Percentiles rank a stretch among this genome's conserved stretches.
phyloP scores from a whole-genome alignment of 2,888 invertebrate species.

The Coelogynopora nodosa region DNA sequence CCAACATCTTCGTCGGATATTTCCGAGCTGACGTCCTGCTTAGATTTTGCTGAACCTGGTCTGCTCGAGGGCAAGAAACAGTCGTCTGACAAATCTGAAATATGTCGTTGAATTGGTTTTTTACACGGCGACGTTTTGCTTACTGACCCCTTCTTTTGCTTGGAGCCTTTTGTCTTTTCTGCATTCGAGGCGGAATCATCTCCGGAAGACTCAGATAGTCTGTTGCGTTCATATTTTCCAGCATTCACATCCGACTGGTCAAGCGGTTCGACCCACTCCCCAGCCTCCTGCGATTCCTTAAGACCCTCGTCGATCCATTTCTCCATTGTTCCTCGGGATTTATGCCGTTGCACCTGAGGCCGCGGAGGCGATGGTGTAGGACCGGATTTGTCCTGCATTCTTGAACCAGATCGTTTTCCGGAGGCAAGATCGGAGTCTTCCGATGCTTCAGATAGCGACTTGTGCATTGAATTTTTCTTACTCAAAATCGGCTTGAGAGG shows the following conservation, averaged over 20 bases:
- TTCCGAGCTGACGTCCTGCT: neutral
- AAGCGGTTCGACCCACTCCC: neutral
- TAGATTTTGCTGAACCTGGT: neutral
- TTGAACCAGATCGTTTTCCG: neutral
- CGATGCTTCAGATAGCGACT: neutral
- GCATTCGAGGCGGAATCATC: neutral
- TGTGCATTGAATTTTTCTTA: neutral
- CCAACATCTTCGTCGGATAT: neutral
- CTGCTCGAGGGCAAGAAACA: neutral
- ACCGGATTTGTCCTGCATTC: neutral
- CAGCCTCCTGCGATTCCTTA: neutral
- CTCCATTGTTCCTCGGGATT: neutral
- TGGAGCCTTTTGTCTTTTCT: neutral
- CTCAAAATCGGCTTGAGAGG: constrained; percentile 5
- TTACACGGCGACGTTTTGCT: neutral
- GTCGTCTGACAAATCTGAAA: neutral
- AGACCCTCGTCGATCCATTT: neutral
- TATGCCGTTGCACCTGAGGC: neutral
- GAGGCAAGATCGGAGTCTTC: neutral
- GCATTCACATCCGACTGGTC: neutral
- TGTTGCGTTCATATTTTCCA: neutral
- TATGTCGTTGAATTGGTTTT: neutral
- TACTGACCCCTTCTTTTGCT: neutral
- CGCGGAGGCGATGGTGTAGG: neutral
- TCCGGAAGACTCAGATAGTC: neutral